Evolutionary conservation across 2,888 invertebrate species (phyloP).

Genomic region (Dysmachus trigonus): DNA sequence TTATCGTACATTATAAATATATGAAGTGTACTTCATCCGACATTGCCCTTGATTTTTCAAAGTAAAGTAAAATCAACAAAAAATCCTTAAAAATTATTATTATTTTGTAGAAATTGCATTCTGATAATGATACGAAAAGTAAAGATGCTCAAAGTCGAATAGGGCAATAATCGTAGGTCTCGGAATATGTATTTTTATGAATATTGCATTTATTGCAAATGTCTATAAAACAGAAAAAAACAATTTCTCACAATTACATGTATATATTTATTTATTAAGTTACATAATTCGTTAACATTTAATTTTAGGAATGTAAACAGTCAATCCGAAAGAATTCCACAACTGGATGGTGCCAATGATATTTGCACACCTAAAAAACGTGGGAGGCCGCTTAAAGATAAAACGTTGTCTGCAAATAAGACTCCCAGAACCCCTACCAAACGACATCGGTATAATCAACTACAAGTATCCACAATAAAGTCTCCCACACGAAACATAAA

Average conservation of each 20-base stretch:
- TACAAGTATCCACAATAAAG: slow-evolving; percentile 8
- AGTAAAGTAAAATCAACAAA: too few relatives aligned
- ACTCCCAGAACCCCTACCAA: background rate
- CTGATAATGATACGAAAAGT: too few relatives aligned
- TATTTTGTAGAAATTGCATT: too few relatives aligned
- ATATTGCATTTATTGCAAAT: too few relatives aligned
- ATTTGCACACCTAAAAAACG: background rate
- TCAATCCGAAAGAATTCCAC: slow-evolving; percentile 8
- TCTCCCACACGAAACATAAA: background rate
- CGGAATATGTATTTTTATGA: too few relatives aligned
- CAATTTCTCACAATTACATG: too few relatives aligned
- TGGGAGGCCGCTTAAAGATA: background rate
- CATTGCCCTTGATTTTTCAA: too few relatives aligned
- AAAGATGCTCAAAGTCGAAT: too few relatives aligned
- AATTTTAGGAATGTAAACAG: background rate
- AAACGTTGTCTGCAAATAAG: background rate
- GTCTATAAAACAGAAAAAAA: too few relatives aligned
- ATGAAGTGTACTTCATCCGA: too few relatives aligned
- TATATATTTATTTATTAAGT: slow-evolving; percentile 38
- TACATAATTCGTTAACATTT: background rate
- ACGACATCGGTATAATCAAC: background rate
- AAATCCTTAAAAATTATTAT: too few relatives aligned
- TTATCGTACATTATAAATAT: background rate
- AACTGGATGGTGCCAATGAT: slow-evolving; percentile 46
- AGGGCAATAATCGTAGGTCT: too few relatives aligned